Conservation (phyloP, 2,797 vertebrate genomes). For the Protosalanx chinensis region DNA sequence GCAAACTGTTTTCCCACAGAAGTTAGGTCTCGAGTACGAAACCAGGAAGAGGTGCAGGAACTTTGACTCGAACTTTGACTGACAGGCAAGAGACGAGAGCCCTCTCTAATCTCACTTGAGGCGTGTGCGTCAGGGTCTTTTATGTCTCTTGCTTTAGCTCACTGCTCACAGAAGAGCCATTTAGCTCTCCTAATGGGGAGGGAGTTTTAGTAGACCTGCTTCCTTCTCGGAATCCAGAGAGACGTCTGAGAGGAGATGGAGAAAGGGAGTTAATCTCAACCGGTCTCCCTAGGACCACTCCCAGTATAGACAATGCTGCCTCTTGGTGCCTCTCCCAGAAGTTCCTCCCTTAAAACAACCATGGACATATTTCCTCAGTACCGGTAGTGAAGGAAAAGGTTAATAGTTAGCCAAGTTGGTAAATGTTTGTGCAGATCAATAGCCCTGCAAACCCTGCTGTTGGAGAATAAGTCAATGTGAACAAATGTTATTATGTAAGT, state of each 20-base stretch:
- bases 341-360: conserved; percentile 48
- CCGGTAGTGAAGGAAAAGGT: conserved; percentile 4
- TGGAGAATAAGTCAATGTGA: too few species aligned
- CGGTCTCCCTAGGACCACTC: conserved; percentile 48
- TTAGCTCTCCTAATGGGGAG: conserved; percentile 68
- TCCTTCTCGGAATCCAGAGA: conserved; percentile 62
- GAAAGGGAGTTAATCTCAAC: conserved; percentile 68
- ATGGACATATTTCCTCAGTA: conserved; percentile 61
- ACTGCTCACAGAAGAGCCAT: conserved; percentile 73
- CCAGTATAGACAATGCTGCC: conserved; percentile 44
- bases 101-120: conserved; percentile 73
- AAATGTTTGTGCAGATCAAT: background rate
- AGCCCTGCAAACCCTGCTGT: background rate
- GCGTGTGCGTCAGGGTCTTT: conserved; percentile 69
- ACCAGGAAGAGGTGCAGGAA: conserved; percentile 9
- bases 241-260: conserved; percentile 66
- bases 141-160: conserved; percentile 65
- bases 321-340: conserved; percentile 65
- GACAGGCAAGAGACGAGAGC: conserved; percentile 74
- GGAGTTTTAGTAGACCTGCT: conserved; percentile 59
- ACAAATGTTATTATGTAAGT: background rate
- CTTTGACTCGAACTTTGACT: conserved; percentile 23
- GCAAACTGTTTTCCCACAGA: conserved; percentile 12
- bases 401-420: conserved; percentile 1
- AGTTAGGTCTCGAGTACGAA: conserved; percentile 24